These are phyloP conservation scores for Zingel zingel DNA, from an alignment of 2,113 vertebrate genomes.

Conservation along the genomic window DNA sequence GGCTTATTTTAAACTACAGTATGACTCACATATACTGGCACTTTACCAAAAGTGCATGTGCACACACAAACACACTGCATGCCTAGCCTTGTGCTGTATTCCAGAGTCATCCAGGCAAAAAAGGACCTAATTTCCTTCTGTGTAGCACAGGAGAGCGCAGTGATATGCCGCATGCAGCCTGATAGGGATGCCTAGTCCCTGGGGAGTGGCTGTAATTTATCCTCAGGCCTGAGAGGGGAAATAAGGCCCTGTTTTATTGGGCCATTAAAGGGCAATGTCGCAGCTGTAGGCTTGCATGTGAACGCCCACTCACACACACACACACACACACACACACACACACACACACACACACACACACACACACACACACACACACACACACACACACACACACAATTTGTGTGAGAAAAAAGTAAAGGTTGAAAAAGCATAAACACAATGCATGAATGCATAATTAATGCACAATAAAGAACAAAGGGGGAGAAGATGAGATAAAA, in stretches of 20 bases:
- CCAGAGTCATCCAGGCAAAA: slow-evolving; percentile 58
- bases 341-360: background rate
- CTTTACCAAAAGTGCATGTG: background rate
- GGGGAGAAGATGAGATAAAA: background rate
- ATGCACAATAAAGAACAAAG: slow-evolving; percentile 18
- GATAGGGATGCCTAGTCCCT: slow-evolving; percentile 70
- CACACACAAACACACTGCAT: background rate
- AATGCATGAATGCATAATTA: slow-evolving; percentile 22
- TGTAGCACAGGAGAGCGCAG: slow-evolving; percentile 38
- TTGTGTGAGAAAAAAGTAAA: background rate
- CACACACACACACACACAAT: background rate
- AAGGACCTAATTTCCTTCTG: slow-evolving; percentile 51
- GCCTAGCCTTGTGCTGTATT: slow-evolving; percentile 46
- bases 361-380: background rate
- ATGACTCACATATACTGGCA: slow-evolving; percentile 34
- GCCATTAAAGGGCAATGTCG: slow-evolving; percentile 65
- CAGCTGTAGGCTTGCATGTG: slow-evolving; percentile 44
- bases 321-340: background rate
- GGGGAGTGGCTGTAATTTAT: slow-evolving; percentile 74
- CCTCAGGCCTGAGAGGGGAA: slow-evolving; percentile 66
- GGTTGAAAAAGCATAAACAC: background rate
- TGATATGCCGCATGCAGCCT: slow-evolving; percentile 60
- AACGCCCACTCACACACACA: background rate
- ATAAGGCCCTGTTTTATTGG: slow-evolving; percentile 75
- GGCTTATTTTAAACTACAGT: slow-evolving; percentile 17